Evolutionary conservation across 92 coral and sea anemone species (phyloP), one percentile per base, ranked within the genome.

Genomic region (Bergia sp.): DNA sequence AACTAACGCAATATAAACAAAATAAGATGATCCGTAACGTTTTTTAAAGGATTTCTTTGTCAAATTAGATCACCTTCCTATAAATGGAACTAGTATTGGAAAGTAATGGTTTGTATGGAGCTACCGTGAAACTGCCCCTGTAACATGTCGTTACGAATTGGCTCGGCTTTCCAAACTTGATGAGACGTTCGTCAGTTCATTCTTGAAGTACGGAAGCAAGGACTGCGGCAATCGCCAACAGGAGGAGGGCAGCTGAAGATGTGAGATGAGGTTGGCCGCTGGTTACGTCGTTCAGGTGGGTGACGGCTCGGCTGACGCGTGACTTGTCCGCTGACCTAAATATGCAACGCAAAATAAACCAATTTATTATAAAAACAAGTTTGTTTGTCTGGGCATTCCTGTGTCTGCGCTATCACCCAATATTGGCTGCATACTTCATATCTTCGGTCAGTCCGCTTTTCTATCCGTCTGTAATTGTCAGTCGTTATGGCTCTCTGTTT

Each of bases 291-390:
- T 4, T 78, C 38, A 21, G 44, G 65, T 47, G 41, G 44, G 64
- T 78, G 82, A 79, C 83, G 65, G 39, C 11, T 36, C 83, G 37
- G 83, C 83, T 79, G 42, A 79, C 65, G 36, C 83, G 83, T 7
- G 83, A n/a, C 83, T 79, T 50, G 83, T 79, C 67, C 67, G 83
- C 69, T 36, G 83, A 79, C 57, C 83, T 79, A 21, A 21, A 49
- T 21, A 12, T 50, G 67, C 64, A 37, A 50, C 18, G 37, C 7
- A 23, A 15, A 37, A 4, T 42, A 41, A 29, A 29, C 29, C 29
- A 29, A 15, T 45, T 29, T 36, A 2, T 29, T 29, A 29, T 29
- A 0, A 5, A 39, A 45, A 76, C 50, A 39, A 73, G 78, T 7
- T 73, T 29, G 1, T 73, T 73, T 37, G 18, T 53, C 16, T 53